These are phyloP conservation scores for Formica selysi DNA, from an alignment of 1,140 invertebrate genomes.

Conservation along the genomic window DNA sequence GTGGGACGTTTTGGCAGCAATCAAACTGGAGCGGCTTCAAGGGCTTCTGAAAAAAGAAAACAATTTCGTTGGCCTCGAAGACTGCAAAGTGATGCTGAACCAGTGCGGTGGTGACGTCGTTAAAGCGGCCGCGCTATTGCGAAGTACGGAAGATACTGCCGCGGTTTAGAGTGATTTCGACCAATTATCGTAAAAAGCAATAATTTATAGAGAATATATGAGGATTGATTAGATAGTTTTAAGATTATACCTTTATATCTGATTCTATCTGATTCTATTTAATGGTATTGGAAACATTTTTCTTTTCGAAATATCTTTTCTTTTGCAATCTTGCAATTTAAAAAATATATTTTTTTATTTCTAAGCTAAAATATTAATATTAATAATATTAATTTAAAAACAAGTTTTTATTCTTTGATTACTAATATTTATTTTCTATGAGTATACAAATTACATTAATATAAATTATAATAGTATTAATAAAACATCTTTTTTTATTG, in stretches of 20 bases:
- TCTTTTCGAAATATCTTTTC: neutral
- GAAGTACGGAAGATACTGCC: conserved; percentile 83
- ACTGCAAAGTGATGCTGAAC: conserved; percentile 83
- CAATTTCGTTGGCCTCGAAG: conserved; percentile 82
- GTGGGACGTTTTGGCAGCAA: conserved; percentile 96
- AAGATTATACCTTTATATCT: neutral
- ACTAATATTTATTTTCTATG: too few species aligned
- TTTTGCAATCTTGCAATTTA: neutral
- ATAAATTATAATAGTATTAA: too few species aligned
- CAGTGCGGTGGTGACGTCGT: conserved; percentile 84
- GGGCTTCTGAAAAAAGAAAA: conserved; percentile 87
- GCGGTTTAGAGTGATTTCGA: conserved; percentile 76
- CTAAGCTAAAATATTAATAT: neutral
- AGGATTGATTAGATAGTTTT: conserved; percentile 19
- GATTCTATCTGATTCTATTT: neutral
- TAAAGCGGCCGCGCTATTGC: conserved; percentile 82
- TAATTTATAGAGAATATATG: neutral
- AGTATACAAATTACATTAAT: too few species aligned
- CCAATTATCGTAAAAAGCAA: neutral
- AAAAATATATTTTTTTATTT: conserved; percentile 11
- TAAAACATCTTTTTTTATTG: too few species aligned
- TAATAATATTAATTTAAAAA: neutral
- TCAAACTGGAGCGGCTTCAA: conserved; percentile 93
- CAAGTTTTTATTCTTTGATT: too few species aligned
- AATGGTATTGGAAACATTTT: neutral